Percentiles rank a stretch among this genome's conserved stretches.
Conservation (phyloP, 2,888 invertebrate genomes). For the Agrypnus murinus region DNA sequence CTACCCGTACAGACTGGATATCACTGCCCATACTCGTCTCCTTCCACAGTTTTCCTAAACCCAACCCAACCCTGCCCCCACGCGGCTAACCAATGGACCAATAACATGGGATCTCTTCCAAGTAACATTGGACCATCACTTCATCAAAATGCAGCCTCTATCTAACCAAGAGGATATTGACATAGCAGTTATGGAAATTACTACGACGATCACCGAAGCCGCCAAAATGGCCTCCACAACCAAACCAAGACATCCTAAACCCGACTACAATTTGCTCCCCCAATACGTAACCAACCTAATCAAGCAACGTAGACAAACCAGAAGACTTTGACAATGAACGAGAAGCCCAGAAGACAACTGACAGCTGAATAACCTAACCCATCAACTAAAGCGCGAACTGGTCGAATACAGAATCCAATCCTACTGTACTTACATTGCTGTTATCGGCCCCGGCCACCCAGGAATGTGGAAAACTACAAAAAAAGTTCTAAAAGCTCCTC, state of each 20-base stretch:
- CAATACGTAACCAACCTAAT: neutral
- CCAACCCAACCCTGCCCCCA: slow-evolving; percentile 9
- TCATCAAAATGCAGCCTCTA: slow-evolving; percentile 7
- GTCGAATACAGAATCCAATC: neutral
- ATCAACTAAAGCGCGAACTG: neutral
- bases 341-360: neutral
- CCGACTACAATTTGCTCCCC: slow-evolving; percentile 8
- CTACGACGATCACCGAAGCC: too few species aligned
- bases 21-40: too few species aligned
- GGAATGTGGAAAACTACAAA: too few species aligned
- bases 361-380: neutral
- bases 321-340: neutral
- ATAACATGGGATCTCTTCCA: slow-evolving; percentile 4
- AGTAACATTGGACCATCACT: slow-evolving; percentile 4
- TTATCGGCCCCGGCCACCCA: neutral
- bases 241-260: slow-evolving; percentile 11
- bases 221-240: slow-evolving; percentile 7
- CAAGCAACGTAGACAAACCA: too few species aligned
- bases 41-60: slow-evolving; percentile 8
- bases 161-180: neutral
- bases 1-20: too few species aligned
- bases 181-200: too few species aligned
- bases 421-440: neutral
- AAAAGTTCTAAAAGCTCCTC: too few species aligned
- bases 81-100: slow-evolving; percentile 4